phyloP scores from a whole-genome alignment of 92 coral and sea anemone genomes.

The Epizoanthus illoricatus region DNA sequence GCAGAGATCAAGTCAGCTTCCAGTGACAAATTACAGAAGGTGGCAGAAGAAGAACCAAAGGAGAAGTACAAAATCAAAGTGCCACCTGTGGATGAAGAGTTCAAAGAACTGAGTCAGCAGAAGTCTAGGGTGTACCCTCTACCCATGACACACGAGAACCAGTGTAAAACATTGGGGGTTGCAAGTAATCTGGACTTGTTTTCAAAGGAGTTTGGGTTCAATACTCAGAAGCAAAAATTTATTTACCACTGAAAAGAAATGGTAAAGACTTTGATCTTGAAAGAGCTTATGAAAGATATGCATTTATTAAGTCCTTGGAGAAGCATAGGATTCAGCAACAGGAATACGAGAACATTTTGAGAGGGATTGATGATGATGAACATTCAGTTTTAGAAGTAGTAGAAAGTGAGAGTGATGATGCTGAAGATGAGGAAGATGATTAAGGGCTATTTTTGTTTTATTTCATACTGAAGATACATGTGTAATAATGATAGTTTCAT shows the following conservation, averaged over 20 bases:
- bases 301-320: slow-evolving; percentile 13
- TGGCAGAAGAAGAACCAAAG: background rate
- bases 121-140: slow-evolving; percentile 12
- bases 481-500: too few relatives aligned
- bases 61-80: background rate
- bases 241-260: slow-evolving; percentile 7
- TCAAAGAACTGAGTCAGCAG: background rate
- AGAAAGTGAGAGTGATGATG: too few relatives aligned
- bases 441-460: too few relatives aligned
- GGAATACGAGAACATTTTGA: background rate
- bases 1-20: background rate
- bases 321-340: slow-evolving; percentile 6
- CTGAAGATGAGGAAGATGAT: too few relatives aligned
- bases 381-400: background rate
- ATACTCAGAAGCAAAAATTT: background rate
- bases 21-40: background rate
- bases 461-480: too few relatives aligned
- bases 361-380: background rate
- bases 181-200: slow-evolving; percentile 36
- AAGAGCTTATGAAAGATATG: slow-evolving; percentile 24
- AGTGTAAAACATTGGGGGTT: slow-evolving; percentile 14
- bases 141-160: slow-evolving; percentile 33
- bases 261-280: slow-evolving; percentile 37
- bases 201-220: slow-evolving; percentile 17
- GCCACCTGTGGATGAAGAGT: slow-evolving; percentile 17